Percentiles rank a stretch among this genome's conserved stretches.
Conservation (phyloP, 2,888 invertebrate genomes). For the Lypha dubia region DNA sequence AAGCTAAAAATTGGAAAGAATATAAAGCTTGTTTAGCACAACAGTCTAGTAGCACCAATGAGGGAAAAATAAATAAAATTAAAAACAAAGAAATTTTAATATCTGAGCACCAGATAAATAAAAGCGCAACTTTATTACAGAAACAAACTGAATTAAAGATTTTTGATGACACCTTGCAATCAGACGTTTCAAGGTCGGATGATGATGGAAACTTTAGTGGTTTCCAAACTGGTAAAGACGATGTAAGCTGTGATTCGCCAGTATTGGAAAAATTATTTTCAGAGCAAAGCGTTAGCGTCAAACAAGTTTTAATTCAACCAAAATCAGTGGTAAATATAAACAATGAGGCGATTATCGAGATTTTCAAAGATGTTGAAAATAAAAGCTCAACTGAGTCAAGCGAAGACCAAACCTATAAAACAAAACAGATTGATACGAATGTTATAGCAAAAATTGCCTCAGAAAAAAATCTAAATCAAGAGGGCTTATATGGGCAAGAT, state of each 20-base stretch:
- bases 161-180: conserved; percentile 11
- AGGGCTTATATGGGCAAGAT: neutral
- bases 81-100: neutral
- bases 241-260: conserved; percentile 47
- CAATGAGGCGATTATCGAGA: neutral
- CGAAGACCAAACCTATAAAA: neutral
- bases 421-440: neutral
- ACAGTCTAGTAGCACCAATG: conserved; percentile 18
- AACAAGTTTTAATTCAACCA: neutral
- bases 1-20: conserved; percentile 74
- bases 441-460: neutral
- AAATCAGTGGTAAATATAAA: neutral
- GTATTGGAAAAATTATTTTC: conserved; percentile 1
- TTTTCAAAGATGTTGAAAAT: neutral
- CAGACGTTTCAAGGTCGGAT: conserved; percentile 47
- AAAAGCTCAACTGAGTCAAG: neutral
- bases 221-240: conserved; percentile 47
- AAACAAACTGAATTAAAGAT: neutral
- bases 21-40: conserved; percentile 73
- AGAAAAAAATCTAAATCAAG: neutral
- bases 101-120: neutral
- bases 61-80: neutral
- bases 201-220: conserved; percentile 40
- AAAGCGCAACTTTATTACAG: neutral
- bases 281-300: neutral